phyloP scores from a whole-genome alignment of 2,113 vertebrate species.

The Phrynosoma platyrhinos region DNA sequence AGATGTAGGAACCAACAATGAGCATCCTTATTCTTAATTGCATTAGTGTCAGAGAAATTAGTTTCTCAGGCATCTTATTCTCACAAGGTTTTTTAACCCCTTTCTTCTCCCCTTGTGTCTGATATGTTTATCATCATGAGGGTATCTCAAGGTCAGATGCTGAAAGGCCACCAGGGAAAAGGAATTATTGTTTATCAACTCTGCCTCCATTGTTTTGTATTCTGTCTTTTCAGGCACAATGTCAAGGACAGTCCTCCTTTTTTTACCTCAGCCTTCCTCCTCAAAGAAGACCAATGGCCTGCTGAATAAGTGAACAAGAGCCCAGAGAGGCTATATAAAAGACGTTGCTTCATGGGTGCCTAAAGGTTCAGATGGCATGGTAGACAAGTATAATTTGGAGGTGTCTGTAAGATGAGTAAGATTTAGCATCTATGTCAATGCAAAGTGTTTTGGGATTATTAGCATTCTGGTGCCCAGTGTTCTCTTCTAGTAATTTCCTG shows the following conservation, averaged over 20 bases:
- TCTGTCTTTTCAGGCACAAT: conserved; percentile 18
- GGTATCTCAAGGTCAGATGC: conserved; percentile 41
- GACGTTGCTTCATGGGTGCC: not conserved
- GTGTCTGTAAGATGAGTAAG: not conserved
- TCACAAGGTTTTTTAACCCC: conserved; percentile 35
- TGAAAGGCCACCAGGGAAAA: conserved; percentile 24
- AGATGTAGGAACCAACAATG: conserved; percentile 42
- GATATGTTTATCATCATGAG: conserved; percentile 6
- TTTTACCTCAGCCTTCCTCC: not conserved
- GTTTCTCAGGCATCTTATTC: conserved; percentile 32
- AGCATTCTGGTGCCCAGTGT: not conserved
- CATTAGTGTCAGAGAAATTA: conserved; percentile 67
- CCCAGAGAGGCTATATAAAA: conserved; percentile 10
- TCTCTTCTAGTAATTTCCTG: not conserved
- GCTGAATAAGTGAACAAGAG: conserved; percentile 47
- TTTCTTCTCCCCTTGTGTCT: conserved; percentile 47
- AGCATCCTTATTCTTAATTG: conserved; percentile 51
- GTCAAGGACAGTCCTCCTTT: conserved; percentile 27
- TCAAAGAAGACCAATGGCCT: not conserved
- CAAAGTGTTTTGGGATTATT: not conserved
- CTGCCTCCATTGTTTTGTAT: not conserved
- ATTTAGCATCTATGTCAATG: not conserved
- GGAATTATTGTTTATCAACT: conserved; percentile 26
- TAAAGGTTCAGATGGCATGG: not conserved
- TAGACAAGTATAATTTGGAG: not conserved